Conservation (phyloP, 1,140 invertebrate genomes). For the Cotesia glomerata region DNA sequence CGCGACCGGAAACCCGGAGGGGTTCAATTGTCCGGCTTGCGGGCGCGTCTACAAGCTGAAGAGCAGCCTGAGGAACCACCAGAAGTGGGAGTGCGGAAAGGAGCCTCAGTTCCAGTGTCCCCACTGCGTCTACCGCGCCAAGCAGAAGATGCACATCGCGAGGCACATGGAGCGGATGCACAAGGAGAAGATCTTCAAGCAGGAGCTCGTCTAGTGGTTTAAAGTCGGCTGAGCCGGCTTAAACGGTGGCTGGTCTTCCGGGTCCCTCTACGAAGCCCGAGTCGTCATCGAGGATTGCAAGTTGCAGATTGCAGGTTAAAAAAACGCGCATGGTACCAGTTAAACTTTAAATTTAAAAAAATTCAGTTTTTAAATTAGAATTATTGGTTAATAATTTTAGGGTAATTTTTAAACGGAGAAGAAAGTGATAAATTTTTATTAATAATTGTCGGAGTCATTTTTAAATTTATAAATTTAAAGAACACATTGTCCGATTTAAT, state of each 20-base stretch:
- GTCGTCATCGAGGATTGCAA: slow-evolving; percentile 5
- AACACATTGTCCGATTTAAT: too few relatives aligned
- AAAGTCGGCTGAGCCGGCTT: not conserved
- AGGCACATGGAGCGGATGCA: slow-evolving; percentile 88
- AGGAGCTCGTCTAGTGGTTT: slow-evolving; percentile 52
- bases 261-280: slow-evolving; percentile 16
- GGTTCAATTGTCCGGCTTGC: slow-evolving; percentile 79
- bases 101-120: slow-evolving; percentile 84
- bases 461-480: not conserved
- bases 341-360: not conserved
- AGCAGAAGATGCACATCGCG: slow-evolving; percentile 86
- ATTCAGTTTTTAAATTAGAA: not conserved
- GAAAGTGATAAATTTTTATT: too few relatives aligned
- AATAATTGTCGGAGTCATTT: not conserved
- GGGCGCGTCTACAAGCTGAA: slow-evolving; percentile 84
- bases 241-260: slow-evolving; percentile 37
- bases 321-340: not conserved
- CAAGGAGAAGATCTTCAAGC: slow-evolving; percentile 72
- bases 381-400: too few relatives aligned
- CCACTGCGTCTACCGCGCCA: slow-evolving; percentile 81
- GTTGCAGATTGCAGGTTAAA: not conserved
- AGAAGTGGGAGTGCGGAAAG: slow-evolving; percentile 88
- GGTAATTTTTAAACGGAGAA: too few relatives aligned
- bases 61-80: slow-evolving; percentile 82
- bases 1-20: slow-evolving; percentile 57